Evolutionary conservation across 2,888 invertebrate genomes (phyloP).

Genomic region (Dryobotodes eremita): DNA sequence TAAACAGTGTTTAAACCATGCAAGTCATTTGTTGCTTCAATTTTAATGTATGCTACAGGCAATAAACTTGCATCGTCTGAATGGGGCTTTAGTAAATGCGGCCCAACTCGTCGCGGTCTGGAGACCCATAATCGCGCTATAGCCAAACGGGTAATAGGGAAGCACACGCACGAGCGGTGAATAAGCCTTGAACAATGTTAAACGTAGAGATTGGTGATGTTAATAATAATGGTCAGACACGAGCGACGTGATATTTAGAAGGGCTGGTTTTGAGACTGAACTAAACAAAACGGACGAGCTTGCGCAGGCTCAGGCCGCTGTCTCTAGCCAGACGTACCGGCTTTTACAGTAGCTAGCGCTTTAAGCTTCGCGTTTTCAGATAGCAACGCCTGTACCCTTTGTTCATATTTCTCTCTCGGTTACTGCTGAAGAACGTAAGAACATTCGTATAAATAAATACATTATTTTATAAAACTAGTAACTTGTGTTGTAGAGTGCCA

Average conservation of each 20-base stretch:
- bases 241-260: not conserved
- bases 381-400: conserved; percentile 91
- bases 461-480: not conserved
- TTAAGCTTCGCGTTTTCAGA: conserved; percentile 88
- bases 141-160: not conserved
- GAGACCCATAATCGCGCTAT: not conserved
- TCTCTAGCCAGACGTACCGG: conserved; percentile 41
- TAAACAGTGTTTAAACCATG: not conserved
- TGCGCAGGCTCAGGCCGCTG: not conserved
- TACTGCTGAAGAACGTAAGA: conserved; percentile 84
- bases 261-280: not conserved
- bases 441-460: not conserved
- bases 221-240: not conserved
- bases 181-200: not conserved
- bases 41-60: not conserved
- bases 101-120: not conserved
- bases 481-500: not conserved
- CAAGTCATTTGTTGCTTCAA: not conserved
- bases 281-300: not conserved
- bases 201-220: not conserved
- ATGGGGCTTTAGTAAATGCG: not conserved
- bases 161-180: not conserved
- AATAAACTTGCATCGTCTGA: too few species aligned
- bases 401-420: conserved; percentile 92
- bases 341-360: conserved; percentile 63